phyloP scores from a whole-genome alignment of 2,113 vertebrate genomes.

The Anthoscopus minutus region DNA sequence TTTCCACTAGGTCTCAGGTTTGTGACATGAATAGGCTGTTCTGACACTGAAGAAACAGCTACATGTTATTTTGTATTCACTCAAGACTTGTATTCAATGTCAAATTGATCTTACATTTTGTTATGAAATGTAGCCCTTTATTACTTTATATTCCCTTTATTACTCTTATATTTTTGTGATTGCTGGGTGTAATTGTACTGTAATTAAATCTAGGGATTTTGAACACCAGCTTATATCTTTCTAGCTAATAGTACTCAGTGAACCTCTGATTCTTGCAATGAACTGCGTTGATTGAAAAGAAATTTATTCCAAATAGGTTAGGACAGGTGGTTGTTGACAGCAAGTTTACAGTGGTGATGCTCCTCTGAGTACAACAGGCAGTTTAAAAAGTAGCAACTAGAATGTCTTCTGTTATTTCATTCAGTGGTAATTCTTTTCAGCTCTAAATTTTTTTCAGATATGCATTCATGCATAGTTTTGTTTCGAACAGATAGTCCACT shows the following conservation, averaged over 20 bases:
- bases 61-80: background rate
- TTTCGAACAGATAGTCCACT: background rate
- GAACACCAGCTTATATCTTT: background rate
- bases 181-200: background rate
- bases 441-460: fast-evolving
- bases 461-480: background rate
- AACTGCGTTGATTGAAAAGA: background rate
- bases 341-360: background rate
- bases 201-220: background rate
- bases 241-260: background rate
- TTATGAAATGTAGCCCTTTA: background rate
- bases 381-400: background rate
- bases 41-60: background rate
- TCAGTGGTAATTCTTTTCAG: background rate
- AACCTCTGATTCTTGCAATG: too few relatives aligned
- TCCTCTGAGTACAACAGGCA: background rate
- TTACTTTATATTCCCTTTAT: background rate
- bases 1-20: background rate
- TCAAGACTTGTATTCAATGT: background rate
- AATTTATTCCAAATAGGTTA: background rate
- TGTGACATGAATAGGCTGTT: background rate
- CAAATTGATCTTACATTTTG: background rate
- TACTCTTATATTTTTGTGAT: background rate
- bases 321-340: background rate
- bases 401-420: background rate